These are phyloP conservation scores for Gymnodraco acuticeps DNA, from an alignment of 2,797 vertebrate genomes.

Conservation along the genomic window DNA sequence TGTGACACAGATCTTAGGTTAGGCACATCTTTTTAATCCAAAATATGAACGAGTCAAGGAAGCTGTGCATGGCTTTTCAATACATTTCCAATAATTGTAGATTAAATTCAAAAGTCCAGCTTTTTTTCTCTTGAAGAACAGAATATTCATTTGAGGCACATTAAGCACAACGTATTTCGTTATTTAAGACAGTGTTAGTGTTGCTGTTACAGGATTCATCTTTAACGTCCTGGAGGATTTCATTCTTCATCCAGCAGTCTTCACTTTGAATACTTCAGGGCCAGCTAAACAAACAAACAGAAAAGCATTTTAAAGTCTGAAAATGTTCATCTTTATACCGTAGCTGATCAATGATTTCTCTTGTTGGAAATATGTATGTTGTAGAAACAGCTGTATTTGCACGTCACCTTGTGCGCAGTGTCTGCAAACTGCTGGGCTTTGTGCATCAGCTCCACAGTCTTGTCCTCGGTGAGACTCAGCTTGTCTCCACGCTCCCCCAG, in stretches of 20 bases:
- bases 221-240: constrained; percentile 1
- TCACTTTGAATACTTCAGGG: constrained; percentile 67
- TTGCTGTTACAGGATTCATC: constrained; percentile 19
- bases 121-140: neutral
- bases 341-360: neutral
- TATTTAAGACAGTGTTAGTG: constrained; percentile 32
- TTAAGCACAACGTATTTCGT: neutral
- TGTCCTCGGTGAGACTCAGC: constrained; percentile 88
- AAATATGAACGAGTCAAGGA: neutral
- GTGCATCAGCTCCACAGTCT: constrained; percentile 89
- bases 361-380: neutral
- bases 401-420: constrained; percentile 91
- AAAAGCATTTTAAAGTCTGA: neutral
- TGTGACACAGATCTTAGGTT: neutral
- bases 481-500: constrained; percentile 91
- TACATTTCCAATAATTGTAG: neutral
- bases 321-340: neutral
- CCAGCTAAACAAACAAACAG: constrained; percentile 50
- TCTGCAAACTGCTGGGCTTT: constrained; percentile 92
- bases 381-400: neutral
- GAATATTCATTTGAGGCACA: neutral
- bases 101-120: neutral
- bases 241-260: constrained; percentile 11
- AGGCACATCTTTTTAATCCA: neutral
- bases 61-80: neutral